Conservation (phyloP, 2,888 invertebrate species). For the Standfussiana lucernea region DNA sequence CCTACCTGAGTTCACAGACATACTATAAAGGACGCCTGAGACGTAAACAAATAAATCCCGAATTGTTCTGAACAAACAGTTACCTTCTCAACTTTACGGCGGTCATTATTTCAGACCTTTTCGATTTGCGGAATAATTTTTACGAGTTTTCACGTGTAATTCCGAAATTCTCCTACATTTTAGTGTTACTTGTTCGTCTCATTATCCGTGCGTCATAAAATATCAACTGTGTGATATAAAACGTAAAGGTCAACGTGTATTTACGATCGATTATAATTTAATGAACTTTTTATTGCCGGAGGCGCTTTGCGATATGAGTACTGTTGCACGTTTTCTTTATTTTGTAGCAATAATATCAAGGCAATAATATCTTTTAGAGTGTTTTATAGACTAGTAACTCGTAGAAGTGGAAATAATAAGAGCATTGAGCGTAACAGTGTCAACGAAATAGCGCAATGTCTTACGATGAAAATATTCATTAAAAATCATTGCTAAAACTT, state of each 20-base stretch:
- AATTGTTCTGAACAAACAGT: constrained; percentile 70
- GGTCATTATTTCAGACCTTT: constrained; percentile 69
- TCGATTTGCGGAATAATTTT: constrained; percentile 70
- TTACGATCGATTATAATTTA: constrained; percentile 68
- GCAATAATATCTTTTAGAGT: not conserved
- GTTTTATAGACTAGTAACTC: not conserved
- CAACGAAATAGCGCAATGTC: not conserved
- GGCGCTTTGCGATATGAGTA: constrained; percentile 39
- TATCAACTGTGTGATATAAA: constrained; percentile 64
- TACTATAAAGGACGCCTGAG: constrained; percentile 50
- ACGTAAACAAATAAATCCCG: constrained; percentile 74
- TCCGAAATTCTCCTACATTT: constrained; percentile 46
- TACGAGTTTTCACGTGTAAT: constrained; percentile 58
- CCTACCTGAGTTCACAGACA: constrained; percentile 53
- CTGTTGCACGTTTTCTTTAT: constrained; percentile 26
- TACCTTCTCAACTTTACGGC: constrained; percentile 70
- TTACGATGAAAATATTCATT: not conserved
- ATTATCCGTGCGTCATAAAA: constrained; percentile 64
- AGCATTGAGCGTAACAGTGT: not conserved
- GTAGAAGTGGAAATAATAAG: not conserved
- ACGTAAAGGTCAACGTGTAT: constrained; percentile 60
- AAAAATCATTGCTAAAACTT: not conserved
- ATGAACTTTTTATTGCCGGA: constrained; percentile 58
- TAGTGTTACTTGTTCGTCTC: constrained; percentile 58
- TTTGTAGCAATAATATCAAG: constrained; percentile 5